Base-by-base conservation (phyloP, 2,797 vertebrate species). In the Cottoperca gobio region DNA sequence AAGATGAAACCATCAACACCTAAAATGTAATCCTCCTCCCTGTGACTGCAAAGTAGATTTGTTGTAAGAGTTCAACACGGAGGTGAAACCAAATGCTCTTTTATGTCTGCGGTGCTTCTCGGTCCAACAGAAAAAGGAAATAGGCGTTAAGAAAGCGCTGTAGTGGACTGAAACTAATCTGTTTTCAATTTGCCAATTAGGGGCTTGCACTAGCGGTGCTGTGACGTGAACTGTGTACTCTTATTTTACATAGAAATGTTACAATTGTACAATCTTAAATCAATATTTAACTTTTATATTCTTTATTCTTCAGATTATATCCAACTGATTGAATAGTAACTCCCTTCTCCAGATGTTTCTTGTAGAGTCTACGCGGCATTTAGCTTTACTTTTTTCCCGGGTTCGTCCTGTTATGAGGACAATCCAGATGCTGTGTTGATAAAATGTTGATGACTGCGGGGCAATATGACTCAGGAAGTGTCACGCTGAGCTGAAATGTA, bases 121-220 rank as follows among this genome's bases (percentile, higher is more conserved):
- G 63, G 71, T 59, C 42, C 3, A 55, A 66, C 59, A 48, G 23
- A n/a, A n/a, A 73, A 70, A 19, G 53, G 58, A 50, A 68, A 54
- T 57, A 33, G 39, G 33, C 5, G n/a, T 70, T 72, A 14, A 62
- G 50, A 76, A 62, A 60, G 75, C n/a, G 62, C 66, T 58, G 45
- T 77, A 42, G 50, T 53, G 28, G 57, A 73, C 43, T 55, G 33
- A 79, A 76, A 42, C 16, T 0, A 64, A 73, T 78, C 17, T 55
- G 46, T 61, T 83, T 85, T 85, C 33, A 76, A 58, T 83, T 91
- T 89, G 85, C 86, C 87, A 91, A 86, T 74, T 85, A 84, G 70
- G 35, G 76, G 78, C 82, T 82, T 78, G 48, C 70, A 63, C 68
- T 63, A 72, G 77, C 60, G 65, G 58, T 82, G 74, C 70, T 67